These are phyloP conservation scores for Kryptolebias ocellatus DNA, from an alignment of 2,797 vertebrate species.

Conservation along the genomic window DNA sequence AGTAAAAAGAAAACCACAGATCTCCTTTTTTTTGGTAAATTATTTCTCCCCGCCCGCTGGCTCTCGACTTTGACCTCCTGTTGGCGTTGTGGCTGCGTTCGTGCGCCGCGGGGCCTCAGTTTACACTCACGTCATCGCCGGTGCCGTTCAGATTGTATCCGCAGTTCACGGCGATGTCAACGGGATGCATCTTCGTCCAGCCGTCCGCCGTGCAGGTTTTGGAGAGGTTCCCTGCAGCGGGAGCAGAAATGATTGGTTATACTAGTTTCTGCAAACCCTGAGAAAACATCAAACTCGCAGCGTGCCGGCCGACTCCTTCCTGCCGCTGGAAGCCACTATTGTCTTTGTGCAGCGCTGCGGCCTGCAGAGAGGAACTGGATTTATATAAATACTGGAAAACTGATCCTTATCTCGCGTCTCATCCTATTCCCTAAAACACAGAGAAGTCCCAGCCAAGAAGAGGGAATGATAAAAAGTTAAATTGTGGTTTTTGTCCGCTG, in stretches of 20 bases:
- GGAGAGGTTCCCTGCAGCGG: conserved; percentile 87
- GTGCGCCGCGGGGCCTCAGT: conserved; percentile 17
- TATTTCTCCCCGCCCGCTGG: conserved; percentile 37
- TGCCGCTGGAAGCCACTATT: conserved; percentile 6
- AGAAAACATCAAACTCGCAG: conserved; percentile 1
- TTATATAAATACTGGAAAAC: too few relatives aligned
- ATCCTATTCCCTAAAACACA: too few relatives aligned
- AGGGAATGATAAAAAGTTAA: too few relatives aligned
- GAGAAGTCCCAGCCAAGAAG: too few relatives aligned
- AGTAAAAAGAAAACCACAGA: conserved; percentile 21
- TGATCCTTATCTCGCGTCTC: too few relatives aligned
- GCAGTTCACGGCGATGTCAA: conserved; percentile 85
- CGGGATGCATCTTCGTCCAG: conserved; percentile 88
- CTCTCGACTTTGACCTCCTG: conserved; percentile 22
- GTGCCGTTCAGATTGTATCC: conserved; percentile 85
- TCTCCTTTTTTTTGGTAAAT: conserved; percentile 6
- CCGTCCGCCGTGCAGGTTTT: conserved; percentile 89
- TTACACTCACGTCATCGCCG: conserved; percentile 78
- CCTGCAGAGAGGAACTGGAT: too few relatives aligned
- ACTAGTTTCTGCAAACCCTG: conserved; percentile 2
- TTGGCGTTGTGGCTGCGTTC: conserved; percentile 14
- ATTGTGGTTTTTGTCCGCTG: too few relatives aligned
- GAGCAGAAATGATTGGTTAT: conserved; percentile 10
- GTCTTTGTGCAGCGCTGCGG: not conserved
- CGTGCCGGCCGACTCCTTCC: not conserved